Percentiles rank a stretch among this genome's conserved stretches.
Conservation (phyloP, 2,888 invertebrate genomes). For the Drosophila subsilvestris region DNA sequence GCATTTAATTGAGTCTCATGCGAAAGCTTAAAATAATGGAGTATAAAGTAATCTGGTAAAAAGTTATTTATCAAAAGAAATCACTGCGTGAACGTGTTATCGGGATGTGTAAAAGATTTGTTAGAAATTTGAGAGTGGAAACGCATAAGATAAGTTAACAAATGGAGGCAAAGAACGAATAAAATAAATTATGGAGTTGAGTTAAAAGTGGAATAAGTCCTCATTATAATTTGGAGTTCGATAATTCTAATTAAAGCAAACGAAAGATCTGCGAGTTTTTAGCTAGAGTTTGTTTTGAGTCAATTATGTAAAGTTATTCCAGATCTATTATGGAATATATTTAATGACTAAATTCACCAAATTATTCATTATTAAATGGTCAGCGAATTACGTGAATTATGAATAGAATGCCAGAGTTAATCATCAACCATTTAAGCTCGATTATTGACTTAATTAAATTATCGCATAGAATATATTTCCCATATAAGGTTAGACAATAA, state of each 20-base stretch:
- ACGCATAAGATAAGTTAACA: neutral
- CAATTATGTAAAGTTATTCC: no score
- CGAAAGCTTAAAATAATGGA: constrained; percentile 2
- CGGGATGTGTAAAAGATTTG: neutral
- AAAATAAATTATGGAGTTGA: neutral
- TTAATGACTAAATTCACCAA: neutral
- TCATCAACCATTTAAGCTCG: neutral
- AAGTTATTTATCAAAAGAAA: no score
- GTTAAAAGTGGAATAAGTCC: no score
- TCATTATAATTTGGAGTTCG: no score
- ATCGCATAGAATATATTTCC: no score
- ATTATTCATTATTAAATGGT: no score
- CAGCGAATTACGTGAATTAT: neutral
- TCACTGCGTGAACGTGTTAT: neutral
- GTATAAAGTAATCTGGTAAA: neutral
- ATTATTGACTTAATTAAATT: no score
- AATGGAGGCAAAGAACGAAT: neutral
- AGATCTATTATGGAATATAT: neutral
- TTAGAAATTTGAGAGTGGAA: neutral
- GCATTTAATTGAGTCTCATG: neutral
- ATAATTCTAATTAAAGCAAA: neutral
- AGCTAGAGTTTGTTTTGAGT: no score
- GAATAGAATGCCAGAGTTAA: neutral
- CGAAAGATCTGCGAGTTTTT: neutral
- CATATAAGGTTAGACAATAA: neutral